Evolutionary conservation across 2,888 invertebrate genomes (phyloP).

Genomic region (Oithona nana): DNA sequence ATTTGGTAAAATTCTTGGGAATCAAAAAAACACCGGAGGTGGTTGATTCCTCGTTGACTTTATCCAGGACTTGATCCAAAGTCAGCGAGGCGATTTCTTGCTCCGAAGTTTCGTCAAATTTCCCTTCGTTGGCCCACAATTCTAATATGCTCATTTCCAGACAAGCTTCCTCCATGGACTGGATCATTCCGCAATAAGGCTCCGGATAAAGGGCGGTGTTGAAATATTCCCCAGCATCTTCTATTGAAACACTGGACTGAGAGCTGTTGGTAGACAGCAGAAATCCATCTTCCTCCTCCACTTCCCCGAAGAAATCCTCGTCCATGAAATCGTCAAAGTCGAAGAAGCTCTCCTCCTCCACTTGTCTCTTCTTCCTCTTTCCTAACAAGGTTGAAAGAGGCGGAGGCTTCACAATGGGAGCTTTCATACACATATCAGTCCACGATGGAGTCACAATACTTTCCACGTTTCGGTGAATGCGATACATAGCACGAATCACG

Average conservation of each 20-base stretch:
- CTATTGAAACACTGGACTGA: neutral
- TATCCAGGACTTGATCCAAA: constrained; percentile 5
- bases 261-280: neutral
- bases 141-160: constrained; percentile 19
- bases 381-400: neutral
- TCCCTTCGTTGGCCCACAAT: constrained; percentile 23
- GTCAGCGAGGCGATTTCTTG: constrained; percentile 14
- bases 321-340: neutral
- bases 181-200: constrained; percentile 16
- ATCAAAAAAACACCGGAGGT: constrained; percentile 6
- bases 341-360: neutral
- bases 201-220: constrained; percentile 7
- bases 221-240: neutral
- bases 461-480: constrained; percentile 7
- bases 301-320: neutral
- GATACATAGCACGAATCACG: constrained; percentile 23
- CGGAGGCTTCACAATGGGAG: constrained; percentile 9
- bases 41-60: constrained; percentile 1
- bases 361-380: constrained; percentile 1
- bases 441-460: neutral
- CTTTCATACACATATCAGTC: neutral
- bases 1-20: constrained; percentile 3
- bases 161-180: constrained; percentile 18
- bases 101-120: constrained; percentile 1
- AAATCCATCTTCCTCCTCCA: neutral